phyloP scores from a whole-genome alignment of 2,888 invertebrate species.

The Gastracanthus pulcherrimus region DNA sequence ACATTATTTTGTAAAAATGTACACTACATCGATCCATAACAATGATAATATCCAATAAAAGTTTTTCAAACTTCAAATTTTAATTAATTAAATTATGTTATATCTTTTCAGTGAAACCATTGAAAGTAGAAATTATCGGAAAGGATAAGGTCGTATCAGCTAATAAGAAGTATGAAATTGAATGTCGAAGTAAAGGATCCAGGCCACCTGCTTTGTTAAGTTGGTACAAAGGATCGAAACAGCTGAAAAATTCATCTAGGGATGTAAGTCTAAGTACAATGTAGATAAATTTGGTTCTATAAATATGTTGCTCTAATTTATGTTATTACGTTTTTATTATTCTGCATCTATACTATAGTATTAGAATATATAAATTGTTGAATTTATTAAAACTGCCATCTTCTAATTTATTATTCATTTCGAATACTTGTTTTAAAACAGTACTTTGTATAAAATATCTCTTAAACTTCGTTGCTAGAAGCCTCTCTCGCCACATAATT shows the following conservation, averaged over 20 bases:
- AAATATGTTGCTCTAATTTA: too few relatives aligned
- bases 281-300: too few relatives aligned
- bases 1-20: too few relatives aligned
- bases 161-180: constrained; percentile 90
- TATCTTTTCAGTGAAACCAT: constrained; percentile 86
- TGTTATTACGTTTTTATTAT: too few relatives aligned
- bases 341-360: too few relatives aligned
- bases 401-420: neutral
- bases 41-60: too few relatives aligned
- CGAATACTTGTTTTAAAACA: neutral
- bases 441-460: too few relatives aligned
- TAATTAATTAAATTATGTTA: neutral
- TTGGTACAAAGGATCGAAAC: constrained; percentile 94
- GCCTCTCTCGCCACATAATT: neutral
- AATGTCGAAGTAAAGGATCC: constrained; percentile 92
- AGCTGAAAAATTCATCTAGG: constrained; percentile 88
- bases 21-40: too few relatives aligned
- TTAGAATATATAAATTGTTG: too few relatives aligned
- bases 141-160: constrained; percentile 91
- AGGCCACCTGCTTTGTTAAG: constrained; percentile 91
- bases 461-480: neutral
- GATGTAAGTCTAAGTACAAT: too few relatives aligned
- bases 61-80: too few relatives aligned
- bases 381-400: too few relatives aligned
- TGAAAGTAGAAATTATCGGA: constrained; percentile 88